A percentile compares a stretch with the other conserved stretches of the same genome.
Evolutionary conservation across 2,888 invertebrate genomes (phyloP).

Genomic region (Nycteola revayana): DNA sequence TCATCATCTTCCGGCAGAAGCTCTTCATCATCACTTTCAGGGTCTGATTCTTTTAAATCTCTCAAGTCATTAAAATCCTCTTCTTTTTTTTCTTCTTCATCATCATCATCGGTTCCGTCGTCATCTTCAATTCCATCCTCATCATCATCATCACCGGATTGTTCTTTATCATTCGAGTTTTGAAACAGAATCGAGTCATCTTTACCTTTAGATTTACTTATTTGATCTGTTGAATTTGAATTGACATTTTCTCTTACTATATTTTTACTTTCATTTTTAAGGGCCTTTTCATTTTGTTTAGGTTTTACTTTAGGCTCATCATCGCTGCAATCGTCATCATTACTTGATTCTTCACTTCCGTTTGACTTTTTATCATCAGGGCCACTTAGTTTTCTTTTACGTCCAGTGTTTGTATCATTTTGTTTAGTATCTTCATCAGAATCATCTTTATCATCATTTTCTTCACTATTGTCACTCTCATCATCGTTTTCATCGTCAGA

Average conservation of each 20-base stretch:
- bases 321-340: slow-evolving; percentile 19
- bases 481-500: slow-evolving; percentile 55
- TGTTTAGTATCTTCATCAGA: slow-evolving; percentile 3
- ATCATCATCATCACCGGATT: slow-evolving; percentile 21
- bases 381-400: neutral
- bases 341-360: slow-evolving; percentile 1
- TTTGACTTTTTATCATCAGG: neutral
- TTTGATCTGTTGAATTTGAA: slow-evolving; percentile 1
- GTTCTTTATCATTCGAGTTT: slow-evolving; percentile 18
- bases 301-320: slow-evolving; percentile 12
- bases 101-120: slow-evolving; percentile 27
- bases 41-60: slow-evolving; percentile 76
- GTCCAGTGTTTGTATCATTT: slow-evolving; percentile 1
- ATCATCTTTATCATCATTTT: slow-evolving; percentile 16
- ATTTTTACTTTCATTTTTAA: slow-evolving; percentile 1
- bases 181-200: slow-evolving; percentile 19
- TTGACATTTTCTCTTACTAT: no score
- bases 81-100: slow-evolving; percentile 23
- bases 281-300: slow-evolving; percentile 4
- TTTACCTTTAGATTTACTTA: neutral
- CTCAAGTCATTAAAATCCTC: slow-evolving; percentile 52
- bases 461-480: slow-evolving; percentile 29
- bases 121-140: slow-evolving; percentile 26
- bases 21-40: slow-evolving; percentile 48
- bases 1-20: slow-evolving; percentile 35